These are phyloP conservation scores for Falco rusticolus DNA, from an alignment of 2,797 vertebrate species.

Conservation along the genomic window DNA sequence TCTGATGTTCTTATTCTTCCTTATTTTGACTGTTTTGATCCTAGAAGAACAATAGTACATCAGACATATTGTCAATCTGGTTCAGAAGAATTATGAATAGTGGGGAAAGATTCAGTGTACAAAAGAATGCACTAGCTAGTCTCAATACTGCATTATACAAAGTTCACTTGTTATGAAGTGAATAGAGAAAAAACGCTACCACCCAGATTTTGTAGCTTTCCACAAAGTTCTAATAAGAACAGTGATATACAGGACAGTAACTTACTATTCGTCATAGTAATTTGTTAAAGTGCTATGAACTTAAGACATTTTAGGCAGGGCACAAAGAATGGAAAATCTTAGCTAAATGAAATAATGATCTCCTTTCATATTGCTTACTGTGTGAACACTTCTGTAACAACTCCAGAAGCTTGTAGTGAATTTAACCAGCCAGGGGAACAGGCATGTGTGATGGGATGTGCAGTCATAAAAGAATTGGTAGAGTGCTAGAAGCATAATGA, in stretches of 20 bases:
- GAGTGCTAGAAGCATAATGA: neutral
- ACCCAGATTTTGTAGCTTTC: conserved; percentile 50
- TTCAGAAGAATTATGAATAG: conserved; percentile 8
- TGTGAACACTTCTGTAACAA: conserved; percentile 36
- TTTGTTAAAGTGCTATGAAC: conserved; percentile 58
- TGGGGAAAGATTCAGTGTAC: neutral
- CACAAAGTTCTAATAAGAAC: conserved; percentile 27
- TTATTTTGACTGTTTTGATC: conserved; percentile 31
- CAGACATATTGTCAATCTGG: neutral
- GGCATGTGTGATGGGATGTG: neutral
- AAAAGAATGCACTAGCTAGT: conserved; percentile 48
- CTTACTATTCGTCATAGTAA: conserved; percentile 24
- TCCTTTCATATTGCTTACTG: conserved; percentile 65
- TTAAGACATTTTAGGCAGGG: conserved; percentile 65
- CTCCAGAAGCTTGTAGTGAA: conserved; percentile 34
- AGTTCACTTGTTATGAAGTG: conserved; percentile 42
- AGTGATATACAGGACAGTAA: conserved; percentile 45
- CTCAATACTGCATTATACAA: conserved; percentile 30
- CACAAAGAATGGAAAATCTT: conserved; percentile 67
- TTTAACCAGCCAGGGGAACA: conserved; percentile 27
- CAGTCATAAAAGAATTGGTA: neutral
- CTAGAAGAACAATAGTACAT: conserved; percentile 19
- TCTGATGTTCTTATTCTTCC: neutral
- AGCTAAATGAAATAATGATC: conserved; percentile 68
- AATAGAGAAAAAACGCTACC: conserved; percentile 9